Evolutionary conservation across 64 coral and sea anemone genomes (phyloP).

Genomic region (Pachyseris speciosa): DNA sequence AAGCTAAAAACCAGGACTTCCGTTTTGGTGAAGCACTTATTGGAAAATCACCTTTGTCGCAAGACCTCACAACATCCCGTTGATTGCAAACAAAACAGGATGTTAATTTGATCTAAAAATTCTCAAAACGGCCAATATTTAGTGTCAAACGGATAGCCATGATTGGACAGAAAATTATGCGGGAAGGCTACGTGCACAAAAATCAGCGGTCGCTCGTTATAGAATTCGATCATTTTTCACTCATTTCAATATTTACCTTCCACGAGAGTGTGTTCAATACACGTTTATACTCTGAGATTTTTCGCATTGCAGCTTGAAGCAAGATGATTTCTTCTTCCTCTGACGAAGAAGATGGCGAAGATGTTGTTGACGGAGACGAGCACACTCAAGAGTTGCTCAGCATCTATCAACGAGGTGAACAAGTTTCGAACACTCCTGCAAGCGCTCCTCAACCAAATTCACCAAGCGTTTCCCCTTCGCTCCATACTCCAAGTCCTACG

Average conservation of each 20-base stretch:
- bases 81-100: too few relatives aligned
- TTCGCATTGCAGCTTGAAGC: neutral
- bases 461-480: neutral
- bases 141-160: neutral
- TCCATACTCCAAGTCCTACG: conserved; percentile 68
- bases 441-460: neutral
- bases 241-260: neutral
- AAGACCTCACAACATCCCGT: too few relatives aligned
- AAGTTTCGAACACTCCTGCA: neutral
- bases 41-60: too few relatives aligned
- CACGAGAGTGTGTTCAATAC: neutral
- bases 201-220: neutral
- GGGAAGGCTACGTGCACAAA: neutral
- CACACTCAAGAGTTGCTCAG: neutral
- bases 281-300: neutral
- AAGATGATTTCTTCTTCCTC: conserved; percentile 31
- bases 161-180: neutral
- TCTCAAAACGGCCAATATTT: too few relatives aligned
- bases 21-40: too few relatives aligned
- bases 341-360: conserved; percentile 4
- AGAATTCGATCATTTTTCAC: neutral
- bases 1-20: too few relatives aligned
- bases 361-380: neutral
- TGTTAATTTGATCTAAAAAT: too few relatives aligned
- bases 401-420: conserved; percentile 20